These are phyloP conservation scores for Phorcus lineatus DNA, from an alignment of 2,888 invertebrate genomes.

Conservation along the genomic window DNA sequence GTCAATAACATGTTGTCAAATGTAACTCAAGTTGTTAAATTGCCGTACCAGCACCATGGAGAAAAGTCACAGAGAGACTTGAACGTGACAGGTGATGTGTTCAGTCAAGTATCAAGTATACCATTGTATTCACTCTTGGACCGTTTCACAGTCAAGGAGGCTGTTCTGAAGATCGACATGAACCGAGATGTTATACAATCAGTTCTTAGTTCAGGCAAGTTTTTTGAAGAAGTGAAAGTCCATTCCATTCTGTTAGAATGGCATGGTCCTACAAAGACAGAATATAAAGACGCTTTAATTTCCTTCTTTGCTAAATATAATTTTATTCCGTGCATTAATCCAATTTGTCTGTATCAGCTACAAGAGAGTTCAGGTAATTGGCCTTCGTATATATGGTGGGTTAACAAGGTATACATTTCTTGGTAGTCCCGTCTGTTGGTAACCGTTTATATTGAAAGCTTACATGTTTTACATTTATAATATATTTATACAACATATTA, in stretches of 20 bases:
- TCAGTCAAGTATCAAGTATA: not conserved
- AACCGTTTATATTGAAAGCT: too few relatives aligned
- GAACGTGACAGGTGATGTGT: not conserved
- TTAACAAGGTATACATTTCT: too few relatives aligned
- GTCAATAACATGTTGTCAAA: not conserved
- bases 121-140: not conserved
- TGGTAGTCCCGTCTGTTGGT: too few relatives aligned
- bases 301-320: too few relatives aligned
- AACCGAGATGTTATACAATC: not conserved
- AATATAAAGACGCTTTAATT: too few relatives aligned
- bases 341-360: too few relatives aligned
- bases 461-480: too few relatives aligned
- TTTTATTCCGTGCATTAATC: too few relatives aligned
- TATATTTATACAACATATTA: too few relatives aligned
- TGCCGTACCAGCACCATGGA: not conserved
- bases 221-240: not conserved
- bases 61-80: not conserved
- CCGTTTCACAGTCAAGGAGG: not conserved
- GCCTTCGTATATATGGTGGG: too few relatives aligned
- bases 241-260: not conserved
- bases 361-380: too few relatives aligned
- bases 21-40: not conserved
- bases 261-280: not conserved
- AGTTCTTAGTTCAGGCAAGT: not conserved
- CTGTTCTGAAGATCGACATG: not conserved